Base-by-base conservation (phyloP, 1,140 invertebrate genomes). In the Lordiphosa clarofinis region DNA sequence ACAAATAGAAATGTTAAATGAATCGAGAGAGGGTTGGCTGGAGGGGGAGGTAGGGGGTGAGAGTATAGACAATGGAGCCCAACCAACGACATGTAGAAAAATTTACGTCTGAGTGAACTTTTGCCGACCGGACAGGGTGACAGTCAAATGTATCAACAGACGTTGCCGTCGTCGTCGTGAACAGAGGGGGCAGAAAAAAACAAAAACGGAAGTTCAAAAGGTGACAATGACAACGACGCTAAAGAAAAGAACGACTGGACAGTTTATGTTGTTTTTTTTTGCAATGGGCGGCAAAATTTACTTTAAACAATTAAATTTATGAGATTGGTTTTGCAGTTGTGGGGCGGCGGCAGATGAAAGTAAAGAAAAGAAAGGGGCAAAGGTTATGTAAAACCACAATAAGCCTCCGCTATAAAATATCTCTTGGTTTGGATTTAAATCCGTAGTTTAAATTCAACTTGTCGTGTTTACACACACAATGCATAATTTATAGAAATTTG, bases 401-500 rank as follows among this genome's bases (percentile, higher is more conserved):
- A 46, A 46, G 43, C 43, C 36, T 31, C 56, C 39, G 65, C 56
- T 64, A 66, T 65, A 78, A 76, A 78, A 84, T 84, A 73, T 78
- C 73, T 82, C 68, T 82, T 79, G 78, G 59, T 58, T 78, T 64
- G 62, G 78, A 84, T 84, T 84, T 84, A 84, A 84, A 84, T 84
- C 78, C 73, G 78, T 84, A 84, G 84, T 84, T 84, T 84, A 78
- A 84, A 84, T 84, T 84, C 78, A 78, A 84, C 78, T 84, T 84
- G 78, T 84, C 78, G 78, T 84, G 78, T 84, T 84, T 84, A 84
- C 78, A 84, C 79, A 86, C 79, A 84, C 78, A 84, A 84, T 84
- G 78, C 78, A 84, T 84, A 84, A 84, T 84, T 84, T 84, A 84
- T 84, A 84, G 78, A 84, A 84, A 84, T 84, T 78, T 84, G 78